Evolutionary conservation across 2,888 invertebrate genomes (phyloP).

Genomic region (Nymphalis urticae): DNA sequence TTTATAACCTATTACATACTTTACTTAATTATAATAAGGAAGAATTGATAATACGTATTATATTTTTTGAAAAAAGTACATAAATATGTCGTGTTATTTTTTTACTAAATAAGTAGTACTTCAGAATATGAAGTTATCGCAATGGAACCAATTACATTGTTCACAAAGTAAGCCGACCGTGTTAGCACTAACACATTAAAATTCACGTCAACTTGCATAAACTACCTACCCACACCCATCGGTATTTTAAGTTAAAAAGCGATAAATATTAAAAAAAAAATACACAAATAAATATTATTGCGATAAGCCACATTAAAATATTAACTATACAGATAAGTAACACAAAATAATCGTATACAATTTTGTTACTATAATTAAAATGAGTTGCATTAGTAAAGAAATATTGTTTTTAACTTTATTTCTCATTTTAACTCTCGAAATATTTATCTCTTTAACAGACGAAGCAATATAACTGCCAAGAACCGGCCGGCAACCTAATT

Average conservation of each 20-base stretch:
- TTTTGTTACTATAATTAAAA: not conserved
- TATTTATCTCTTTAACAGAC: slow-evolving; percentile 1
- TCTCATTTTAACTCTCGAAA: not conserved
- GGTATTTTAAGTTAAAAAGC: not conserved
- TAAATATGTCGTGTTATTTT: no score
- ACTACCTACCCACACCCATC: slow-evolving; percentile 12
- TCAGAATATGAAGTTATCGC: no score
- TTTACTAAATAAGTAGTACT: no score
- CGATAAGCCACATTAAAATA: slow-evolving; percentile 9
- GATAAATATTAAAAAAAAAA: slow-evolving; percentile 2
- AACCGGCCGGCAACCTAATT: slow-evolving; percentile 43
- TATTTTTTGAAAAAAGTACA: no score
- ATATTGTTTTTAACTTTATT: not conserved
- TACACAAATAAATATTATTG: not conserved
- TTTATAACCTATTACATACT: not conserved
- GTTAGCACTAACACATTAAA: slow-evolving; percentile 3
- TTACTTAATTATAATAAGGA: not conserved
- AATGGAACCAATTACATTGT: slow-evolving; percentile 9
- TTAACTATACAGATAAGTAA: slow-evolving; percentile 15
- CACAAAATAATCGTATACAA: slow-evolving; percentile 3
- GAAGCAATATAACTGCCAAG: slow-evolving; percentile 30
- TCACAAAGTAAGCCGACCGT: slow-evolving; percentile 22
- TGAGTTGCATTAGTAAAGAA: not conserved
- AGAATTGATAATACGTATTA: no score
- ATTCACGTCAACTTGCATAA: slow-evolving; percentile 20